A percentile compares a stretch with the other conserved stretches of the same genome.
Evolutionary conservation across 2,113 vertebrate species (phyloP).

Genomic region (Zootoca vivipara): DNA sequence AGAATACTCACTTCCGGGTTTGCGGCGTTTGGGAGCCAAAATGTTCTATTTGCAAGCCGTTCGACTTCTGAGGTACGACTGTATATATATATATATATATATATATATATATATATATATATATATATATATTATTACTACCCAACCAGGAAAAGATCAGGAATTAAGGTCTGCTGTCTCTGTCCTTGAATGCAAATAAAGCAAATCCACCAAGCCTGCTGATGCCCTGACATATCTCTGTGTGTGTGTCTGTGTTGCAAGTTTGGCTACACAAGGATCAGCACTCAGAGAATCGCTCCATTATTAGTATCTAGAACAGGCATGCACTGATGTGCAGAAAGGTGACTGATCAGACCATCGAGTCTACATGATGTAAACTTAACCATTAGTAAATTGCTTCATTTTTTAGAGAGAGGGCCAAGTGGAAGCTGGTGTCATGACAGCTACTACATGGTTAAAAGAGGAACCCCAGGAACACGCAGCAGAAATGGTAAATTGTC

Average conservation of each 20-base stretch:
- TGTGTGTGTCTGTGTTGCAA: neutral
- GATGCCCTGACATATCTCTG: neutral
- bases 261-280: neutral
- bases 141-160: neutral
- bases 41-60: too few relatives aligned
- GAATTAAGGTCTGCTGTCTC: neutral
- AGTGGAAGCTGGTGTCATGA: slow-evolving; percentile 90
- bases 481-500: slow-evolving; percentile 77
- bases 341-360: neutral
- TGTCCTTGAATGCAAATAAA: neutral
- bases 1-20: too few relatives aligned
- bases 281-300: neutral
- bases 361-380: neutral
- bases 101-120: neutral
- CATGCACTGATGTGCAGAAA: neutral
- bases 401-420: slow-evolving; percentile 86
- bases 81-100: too few relatives aligned
- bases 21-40: too few relatives aligned
- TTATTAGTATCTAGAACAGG: neutral
- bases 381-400: neutral
- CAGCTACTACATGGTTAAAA: slow-evolving; percentile 79
- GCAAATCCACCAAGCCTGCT: neutral
- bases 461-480: slow-evolving; percentile 54
- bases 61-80: too few relatives aligned
- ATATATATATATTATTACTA: neutral